A percentile compares a stretch with the other conserved stretches of the same genome.
phyloP scores from a whole-genome alignment of 2,888 invertebrate species.

The Protophormia terraenovae region DNA sequence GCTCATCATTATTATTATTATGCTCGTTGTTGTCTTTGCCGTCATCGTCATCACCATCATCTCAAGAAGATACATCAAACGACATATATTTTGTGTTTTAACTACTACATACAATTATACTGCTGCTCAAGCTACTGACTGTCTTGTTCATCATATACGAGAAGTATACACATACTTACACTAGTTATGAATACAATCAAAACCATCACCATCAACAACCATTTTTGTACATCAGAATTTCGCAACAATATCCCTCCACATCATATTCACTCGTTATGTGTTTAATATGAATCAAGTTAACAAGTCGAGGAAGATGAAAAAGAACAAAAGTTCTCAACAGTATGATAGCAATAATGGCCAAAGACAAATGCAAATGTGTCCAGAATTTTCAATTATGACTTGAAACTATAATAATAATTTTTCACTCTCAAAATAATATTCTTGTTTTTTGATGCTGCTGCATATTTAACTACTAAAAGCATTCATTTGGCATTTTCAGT shows the following conservation, averaged over 20 bases:
- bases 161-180: neutral
- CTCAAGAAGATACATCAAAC: slow-evolving; percentile 16
- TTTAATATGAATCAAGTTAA: slow-evolving; percentile 30
- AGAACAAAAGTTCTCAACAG: neutral
- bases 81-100: neutral
- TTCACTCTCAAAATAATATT: slow-evolving; percentile 60
- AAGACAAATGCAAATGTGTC: slow-evolving; percentile 67
- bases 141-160: neutral
- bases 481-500: neutral
- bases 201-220: slow-evolving; percentile 32
- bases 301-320: neutral
- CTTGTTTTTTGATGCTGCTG: neutral
- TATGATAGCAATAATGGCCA: slow-evolving; percentile 17
- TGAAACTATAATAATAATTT: slow-evolving; percentile 63
- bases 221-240: slow-evolving; percentile 12
- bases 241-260: slow-evolving; percentile 1
- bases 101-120: neutral
- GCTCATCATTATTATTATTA: slow-evolving; percentile 43
- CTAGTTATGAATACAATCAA: slow-evolving; percentile 34
- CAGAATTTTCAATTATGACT: slow-evolving; percentile 68
- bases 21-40: slow-evolving; percentile 15
- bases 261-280: slow-evolving; percentile 35
- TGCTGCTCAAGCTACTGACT: slow-evolving; percentile 8
- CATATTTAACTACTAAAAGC: neutral
- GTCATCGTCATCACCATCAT: slow-evolving; percentile 10